Conservation (phyloP, 2,797 vertebrate genomes). For the Helostoma temminkii region DNA sequence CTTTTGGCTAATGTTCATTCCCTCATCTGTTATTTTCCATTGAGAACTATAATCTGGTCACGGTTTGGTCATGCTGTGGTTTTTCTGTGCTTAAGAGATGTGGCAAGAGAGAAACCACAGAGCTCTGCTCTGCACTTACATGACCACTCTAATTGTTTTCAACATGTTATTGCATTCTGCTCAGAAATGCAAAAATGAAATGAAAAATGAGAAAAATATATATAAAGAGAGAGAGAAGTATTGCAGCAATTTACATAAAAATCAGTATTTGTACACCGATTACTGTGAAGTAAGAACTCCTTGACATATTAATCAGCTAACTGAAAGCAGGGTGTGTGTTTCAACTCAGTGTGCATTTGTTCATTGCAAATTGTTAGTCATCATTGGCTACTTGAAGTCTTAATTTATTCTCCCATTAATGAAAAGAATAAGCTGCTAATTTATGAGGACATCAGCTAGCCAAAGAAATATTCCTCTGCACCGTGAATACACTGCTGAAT, state of each 20-base stretch:
- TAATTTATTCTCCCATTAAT: slow-evolving; percentile 67
- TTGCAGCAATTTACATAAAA: slow-evolving; percentile 9
- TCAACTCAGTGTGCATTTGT: slow-evolving; percentile 19
- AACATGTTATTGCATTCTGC: slow-evolving; percentile 8
- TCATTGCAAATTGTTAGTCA: slow-evolving; percentile 43
- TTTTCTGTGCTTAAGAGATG: slow-evolving; percentile 61
- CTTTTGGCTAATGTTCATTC: slow-evolving; percentile 45
- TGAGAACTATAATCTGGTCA: slow-evolving; percentile 56
- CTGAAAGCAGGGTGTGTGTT: slow-evolving; percentile 28
- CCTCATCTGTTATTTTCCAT: slow-evolving; percentile 38
- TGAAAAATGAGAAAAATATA: too few species aligned
- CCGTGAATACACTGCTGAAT: slow-evolving; percentile 33
- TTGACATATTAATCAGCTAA: slow-evolving; percentile 30
- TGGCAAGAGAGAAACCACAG: slow-evolving; percentile 60
- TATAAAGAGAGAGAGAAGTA: slow-evolving; percentile 7
- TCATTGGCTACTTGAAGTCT: slow-evolving; percentile 36
- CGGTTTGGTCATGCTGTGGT: slow-evolving; percentile 53
- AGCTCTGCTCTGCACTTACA: slow-evolving; percentile 15
- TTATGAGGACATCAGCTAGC: slow-evolving; percentile 57
- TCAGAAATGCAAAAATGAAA: background rate
- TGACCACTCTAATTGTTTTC: slow-evolving; percentile 2
- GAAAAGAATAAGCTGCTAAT: slow-evolving; percentile 60
- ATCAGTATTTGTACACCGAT: background rate
- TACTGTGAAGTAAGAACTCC: slow-evolving; percentile 16
- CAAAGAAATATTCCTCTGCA: slow-evolving; percentile 61